Base-by-base conservation (phyloP, 2,797 vertebrate genomes). In the Lacerta agilis region DNA sequence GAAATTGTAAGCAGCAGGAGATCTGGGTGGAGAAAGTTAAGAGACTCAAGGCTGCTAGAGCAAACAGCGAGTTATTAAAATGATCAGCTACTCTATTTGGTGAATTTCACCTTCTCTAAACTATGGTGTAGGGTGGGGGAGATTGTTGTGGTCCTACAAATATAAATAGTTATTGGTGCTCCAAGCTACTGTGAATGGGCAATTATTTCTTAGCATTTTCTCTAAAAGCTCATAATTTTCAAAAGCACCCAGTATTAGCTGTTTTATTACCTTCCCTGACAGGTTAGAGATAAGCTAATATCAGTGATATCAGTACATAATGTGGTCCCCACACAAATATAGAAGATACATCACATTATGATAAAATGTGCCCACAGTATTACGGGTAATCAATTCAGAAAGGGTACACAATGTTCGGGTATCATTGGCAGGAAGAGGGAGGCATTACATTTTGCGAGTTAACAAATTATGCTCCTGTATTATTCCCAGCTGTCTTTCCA, bases 161-260 rank as follows among this genome's bases (percentile, higher is more conserved):
- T 89, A 27, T 61, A 89, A 91, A 87, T 82, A 90, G 86, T 87
- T 36, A 61, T 79, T 82, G 79, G 55, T 75, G 83, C 1, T 83
- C 11, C 87, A 33, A 86, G 3, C 0, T 87, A 41, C 0, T 83
- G 10, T 86, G n/a, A 82, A 87, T 45, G 4, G 5, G 73, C 78
- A 38, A 13, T 79, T 92, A 85, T 85, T 91, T 71, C 64, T 77
- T 38, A 82, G 41, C 41, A 83, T 8, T 92, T 91, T 88, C 73
- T 85, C 87, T 38, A 38, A 49, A 92, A 86, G 45, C 38, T 92
- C 38, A 87, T 86, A 92, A 93, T 92, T 90, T 38, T 38, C 58
- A 6, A 13, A 88, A 85, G 43, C 41, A 86, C 71, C 87, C 8
- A 45, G 9, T 81, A 84, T 86, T 49, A 61, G 25, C 58, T 78